Evolutionary conservation across 2,113 vertebrate species (phyloP).

Genomic region (Calyptomena viridis): DNA sequence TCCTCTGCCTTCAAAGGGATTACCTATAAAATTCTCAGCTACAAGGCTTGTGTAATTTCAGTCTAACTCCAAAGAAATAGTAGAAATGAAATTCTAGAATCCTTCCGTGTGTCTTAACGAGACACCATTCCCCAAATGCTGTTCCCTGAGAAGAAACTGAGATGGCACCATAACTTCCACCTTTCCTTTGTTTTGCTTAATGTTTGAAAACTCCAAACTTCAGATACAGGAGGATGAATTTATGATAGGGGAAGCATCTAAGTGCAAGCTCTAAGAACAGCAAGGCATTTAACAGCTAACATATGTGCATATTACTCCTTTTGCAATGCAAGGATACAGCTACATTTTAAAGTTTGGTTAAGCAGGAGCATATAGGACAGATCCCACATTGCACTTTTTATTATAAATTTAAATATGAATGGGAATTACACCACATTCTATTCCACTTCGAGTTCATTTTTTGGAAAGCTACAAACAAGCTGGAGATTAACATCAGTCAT

Average conservation of each 20-base stretch:
- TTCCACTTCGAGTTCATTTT: conserved; percentile 63
- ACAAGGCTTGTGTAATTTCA: background rate
- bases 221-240: background rate
- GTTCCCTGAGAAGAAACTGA: background rate
- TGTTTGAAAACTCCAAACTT: background rate
- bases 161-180: background rate
- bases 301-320: background rate
- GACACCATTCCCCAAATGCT: background rate
- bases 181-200: background rate
- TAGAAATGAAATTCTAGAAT: background rate
- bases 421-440: conserved; percentile 49
- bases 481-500: conserved; percentile 69
- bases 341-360: conserved; percentile 3
- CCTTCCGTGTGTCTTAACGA: background rate
- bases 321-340: background rate
- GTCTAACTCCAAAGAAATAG: background rate
- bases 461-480: conserved; percentile 67
- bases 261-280: conserved; percentile 10
- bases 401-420: conserved; percentile 38
- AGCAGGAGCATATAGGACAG: background rate
- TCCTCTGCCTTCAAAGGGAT: conserved; percentile 47
- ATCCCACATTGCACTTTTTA: background rate
- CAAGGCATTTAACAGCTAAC: background rate
- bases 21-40: conserved; percentile 14
- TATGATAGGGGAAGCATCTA: background rate